These are phyloP conservation scores for Valencia hispanica DNA, from an alignment of 2,797 vertebrate species.

Conservation along the genomic window DNA sequence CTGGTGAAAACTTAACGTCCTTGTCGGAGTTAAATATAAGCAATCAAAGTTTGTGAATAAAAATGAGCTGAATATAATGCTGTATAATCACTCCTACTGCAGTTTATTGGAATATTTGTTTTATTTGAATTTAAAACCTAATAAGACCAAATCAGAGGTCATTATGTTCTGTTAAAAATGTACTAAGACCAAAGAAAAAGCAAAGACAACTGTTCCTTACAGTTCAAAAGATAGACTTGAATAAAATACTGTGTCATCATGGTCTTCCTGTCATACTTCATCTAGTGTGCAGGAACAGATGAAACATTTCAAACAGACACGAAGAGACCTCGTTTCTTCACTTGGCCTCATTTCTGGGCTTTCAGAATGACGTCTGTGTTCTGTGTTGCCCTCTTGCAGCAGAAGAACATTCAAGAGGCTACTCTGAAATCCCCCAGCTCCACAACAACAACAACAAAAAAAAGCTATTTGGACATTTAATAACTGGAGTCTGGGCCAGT, in stretches of 20 bases:
- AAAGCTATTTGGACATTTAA: conserved; percentile 74
- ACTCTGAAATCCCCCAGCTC: conserved; percentile 59
- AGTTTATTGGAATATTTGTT: background rate
- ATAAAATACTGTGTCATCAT: conserved; percentile 8
- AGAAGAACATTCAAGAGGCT: conserved; percentile 34
- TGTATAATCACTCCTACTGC: background rate
- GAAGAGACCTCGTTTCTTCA: conserved; percentile 9
- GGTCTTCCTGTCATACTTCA: conserved; percentile 4
- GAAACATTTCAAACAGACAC: conserved; percentile 1
- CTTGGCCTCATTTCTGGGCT: conserved; percentile 9
- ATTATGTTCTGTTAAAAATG: background rate
- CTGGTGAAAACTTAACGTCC: too few relatives aligned
- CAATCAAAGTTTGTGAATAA: too few relatives aligned
- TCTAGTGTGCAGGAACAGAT: background rate
- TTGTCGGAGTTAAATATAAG: too few relatives aligned
- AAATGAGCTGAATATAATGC: too few relatives aligned
- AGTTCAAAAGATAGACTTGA: background rate
- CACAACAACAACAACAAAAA: conserved; percentile 59
- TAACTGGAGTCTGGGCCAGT: conserved; percentile 61
- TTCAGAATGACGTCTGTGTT: conserved; percentile 64
- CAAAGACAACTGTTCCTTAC: background rate
- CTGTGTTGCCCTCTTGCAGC: conserved; percentile 28
- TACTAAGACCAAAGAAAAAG: background rate
- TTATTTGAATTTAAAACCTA: background rate
- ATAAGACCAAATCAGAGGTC: background rate